Percentiles rank a stretch among this genome's conserved stretches.
These are phyloP conservation scores for Melinaea menophilus DNA, from an alignment of 2,888 invertebrate species.

Conservation along the genomic window DNA sequence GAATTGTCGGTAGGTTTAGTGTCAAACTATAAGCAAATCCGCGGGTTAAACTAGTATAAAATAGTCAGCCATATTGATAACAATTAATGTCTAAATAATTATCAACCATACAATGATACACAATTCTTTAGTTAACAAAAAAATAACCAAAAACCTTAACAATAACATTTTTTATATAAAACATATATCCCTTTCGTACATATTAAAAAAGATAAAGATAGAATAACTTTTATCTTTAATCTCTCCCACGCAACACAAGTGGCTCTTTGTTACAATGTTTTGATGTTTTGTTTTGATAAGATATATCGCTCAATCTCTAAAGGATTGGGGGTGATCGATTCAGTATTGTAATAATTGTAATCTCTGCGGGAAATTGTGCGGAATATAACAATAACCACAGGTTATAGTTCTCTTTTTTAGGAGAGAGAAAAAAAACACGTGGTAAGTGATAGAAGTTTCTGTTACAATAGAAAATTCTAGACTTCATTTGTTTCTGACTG, in stretches of 20 bases:
- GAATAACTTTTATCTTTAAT: slow-evolving; percentile 19
- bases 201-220: slow-evolving; percentile 9
- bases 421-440: too few species aligned
- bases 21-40: too few species aligned
- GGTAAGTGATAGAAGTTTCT: too few species aligned
- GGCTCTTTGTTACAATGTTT: slow-evolving; percentile 24
- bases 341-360: not conserved
- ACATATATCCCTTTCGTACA: slow-evolving; percentile 5
- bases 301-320: not conserved
- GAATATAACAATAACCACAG: too few species aligned
- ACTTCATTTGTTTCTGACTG: too few species aligned
- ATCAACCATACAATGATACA: too few species aligned
- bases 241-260: slow-evolving; percentile 36
- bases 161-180: not conserved
- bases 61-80: too few species aligned
- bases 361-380: not conserved
- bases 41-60: too few species aligned
- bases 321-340: not conserved
- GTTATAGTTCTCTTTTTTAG: too few species aligned
- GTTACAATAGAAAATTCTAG: too few species aligned
- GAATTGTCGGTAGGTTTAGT: too few species aligned
- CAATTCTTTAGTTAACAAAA: not conserved
- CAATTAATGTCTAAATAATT: too few species aligned
- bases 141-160: not conserved
- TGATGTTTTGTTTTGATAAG: slow-evolving; percentile 25